These are phyloP conservation scores for Listronotus bonariensis DNA, from an alignment of 1,140 invertebrate genomes.

Conservation along the genomic window DNA sequence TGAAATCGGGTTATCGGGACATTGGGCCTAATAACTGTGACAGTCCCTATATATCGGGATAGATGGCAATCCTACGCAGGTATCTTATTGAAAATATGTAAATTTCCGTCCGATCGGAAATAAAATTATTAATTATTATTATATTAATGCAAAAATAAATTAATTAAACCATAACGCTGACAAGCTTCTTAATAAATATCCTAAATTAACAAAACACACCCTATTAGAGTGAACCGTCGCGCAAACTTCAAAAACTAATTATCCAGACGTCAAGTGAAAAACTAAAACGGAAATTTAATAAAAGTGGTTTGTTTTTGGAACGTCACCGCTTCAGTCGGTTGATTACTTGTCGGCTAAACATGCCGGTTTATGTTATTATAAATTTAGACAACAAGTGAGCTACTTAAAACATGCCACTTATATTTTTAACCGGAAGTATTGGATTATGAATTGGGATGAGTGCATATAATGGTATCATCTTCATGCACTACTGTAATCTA, in stretches of 20 bases:
- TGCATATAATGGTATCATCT: slow-evolving; percentile 1
- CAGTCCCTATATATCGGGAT: too few relatives aligned
- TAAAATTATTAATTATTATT: too few relatives aligned
- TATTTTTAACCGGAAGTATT: slow-evolving; percentile 17
- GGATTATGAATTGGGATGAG: slow-evolving; percentile 6
- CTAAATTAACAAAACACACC: too few relatives aligned
- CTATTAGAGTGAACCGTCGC: background rate
- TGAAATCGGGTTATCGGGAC: too few relatives aligned
- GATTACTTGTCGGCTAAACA: slow-evolving; percentile 19
- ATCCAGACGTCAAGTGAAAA: slow-evolving; percentile 10
- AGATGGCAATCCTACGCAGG: too few relatives aligned
- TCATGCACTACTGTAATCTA: background rate
- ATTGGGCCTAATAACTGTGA: too few relatives aligned
- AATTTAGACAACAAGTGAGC: slow-evolving; percentile 24
- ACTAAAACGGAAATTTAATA: slow-evolving; percentile 15
- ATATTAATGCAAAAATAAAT: too few relatives aligned
- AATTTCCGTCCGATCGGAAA: too few relatives aligned
- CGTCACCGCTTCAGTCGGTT: slow-evolving; percentile 9
- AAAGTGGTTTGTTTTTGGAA: slow-evolving; percentile 19
- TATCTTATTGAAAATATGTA: too few relatives aligned
- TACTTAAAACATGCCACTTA: slow-evolving; percentile 20
- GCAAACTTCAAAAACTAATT: slow-evolving; percentile 6
- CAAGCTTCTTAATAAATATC: too few relatives aligned
- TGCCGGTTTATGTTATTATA: slow-evolving; percentile 18
- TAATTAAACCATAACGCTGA: too few relatives aligned